phyloP scores from a whole-genome alignment of 2,888 invertebrate species.

The Trichopria drosophilae region DNA sequence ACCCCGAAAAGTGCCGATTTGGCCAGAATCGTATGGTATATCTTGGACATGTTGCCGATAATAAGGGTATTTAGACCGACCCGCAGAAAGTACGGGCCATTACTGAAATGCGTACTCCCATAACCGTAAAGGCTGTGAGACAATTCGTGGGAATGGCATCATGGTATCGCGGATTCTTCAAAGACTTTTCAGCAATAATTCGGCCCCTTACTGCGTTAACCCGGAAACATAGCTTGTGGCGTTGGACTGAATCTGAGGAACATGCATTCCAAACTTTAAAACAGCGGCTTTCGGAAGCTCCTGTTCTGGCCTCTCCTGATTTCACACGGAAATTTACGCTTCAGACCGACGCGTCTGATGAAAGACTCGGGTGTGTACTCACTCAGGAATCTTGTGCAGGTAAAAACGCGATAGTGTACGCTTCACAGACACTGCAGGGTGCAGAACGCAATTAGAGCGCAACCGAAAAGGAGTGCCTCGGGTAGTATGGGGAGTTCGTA shows the following conservation, averaged over 20 bases:
- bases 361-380: conserved; percentile 17
- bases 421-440: conserved; percentile 14
- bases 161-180: too few species aligned
- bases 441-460: conserved; percentile 14
- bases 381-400: not conserved
- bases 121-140: too few species aligned
- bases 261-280: conserved; percentile 16
- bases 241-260: conserved; percentile 10
- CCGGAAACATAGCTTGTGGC: too few species aligned
- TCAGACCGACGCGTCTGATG: conserved; percentile 14
- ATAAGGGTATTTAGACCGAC: too few species aligned
- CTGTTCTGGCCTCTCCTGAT: conserved; percentile 10
- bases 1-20: too few species aligned
- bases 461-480: conserved; percentile 17
- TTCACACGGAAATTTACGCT: conserved; percentile 2
- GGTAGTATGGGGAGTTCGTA: conserved; percentile 17
- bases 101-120: too few species aligned
- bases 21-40: too few species aligned
- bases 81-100: too few species aligned
- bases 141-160: too few species aligned
- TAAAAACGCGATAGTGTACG: conserved; percentile 20
- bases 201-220: too few species aligned
- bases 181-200: too few species aligned
- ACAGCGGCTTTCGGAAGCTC: not conserved
- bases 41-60: too few species aligned